A percentile compares a stretch with the other conserved stretches of the same genome.
Evolutionary conservation across 35 echinoderm and acorn worm species (phyloP).

Genomic region (Lytechinus pictus): DNA sequence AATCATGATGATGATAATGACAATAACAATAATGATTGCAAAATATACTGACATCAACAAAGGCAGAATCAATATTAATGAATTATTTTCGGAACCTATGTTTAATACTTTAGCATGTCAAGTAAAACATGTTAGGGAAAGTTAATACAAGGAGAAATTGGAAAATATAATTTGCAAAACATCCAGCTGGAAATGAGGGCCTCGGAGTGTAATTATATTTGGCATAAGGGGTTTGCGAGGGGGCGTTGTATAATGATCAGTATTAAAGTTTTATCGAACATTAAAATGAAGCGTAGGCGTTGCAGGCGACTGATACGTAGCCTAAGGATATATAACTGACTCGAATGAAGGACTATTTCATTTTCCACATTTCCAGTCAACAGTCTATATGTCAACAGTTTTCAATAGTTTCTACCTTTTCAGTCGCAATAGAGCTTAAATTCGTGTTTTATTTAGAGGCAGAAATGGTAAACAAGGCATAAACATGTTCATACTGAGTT

Average conservation of each 20-base stretch:
- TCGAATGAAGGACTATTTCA: neutral
- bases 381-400: neutral
- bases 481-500: neutral
- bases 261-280: constrained; percentile 14
- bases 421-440: neutral
- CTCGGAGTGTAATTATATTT: neutral
- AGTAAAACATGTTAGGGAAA: too few relatives aligned
- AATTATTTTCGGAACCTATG: too few relatives aligned
- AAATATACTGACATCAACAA: too few relatives aligned
- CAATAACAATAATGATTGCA: too few relatives aligned
- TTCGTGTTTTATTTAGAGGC: neutral
- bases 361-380: neutral
- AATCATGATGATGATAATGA: too few relatives aligned
- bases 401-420: neutral
- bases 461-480: constrained; percentile 1
- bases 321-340: neutral
- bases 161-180: neutral
- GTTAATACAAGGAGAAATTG: neutral
- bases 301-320: neutral
- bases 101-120: too few relatives aligned
- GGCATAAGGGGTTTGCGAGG: neutral
- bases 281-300: neutral
- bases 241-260: neutral
- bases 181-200: neutral
- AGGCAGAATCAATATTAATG: too few relatives aligned